Percentiles rank a stretch among this genome's conserved stretches.
phyloP scores from a whole-genome alignment of 2,113 vertebrate genomes.

The Passer montanus region DNA sequence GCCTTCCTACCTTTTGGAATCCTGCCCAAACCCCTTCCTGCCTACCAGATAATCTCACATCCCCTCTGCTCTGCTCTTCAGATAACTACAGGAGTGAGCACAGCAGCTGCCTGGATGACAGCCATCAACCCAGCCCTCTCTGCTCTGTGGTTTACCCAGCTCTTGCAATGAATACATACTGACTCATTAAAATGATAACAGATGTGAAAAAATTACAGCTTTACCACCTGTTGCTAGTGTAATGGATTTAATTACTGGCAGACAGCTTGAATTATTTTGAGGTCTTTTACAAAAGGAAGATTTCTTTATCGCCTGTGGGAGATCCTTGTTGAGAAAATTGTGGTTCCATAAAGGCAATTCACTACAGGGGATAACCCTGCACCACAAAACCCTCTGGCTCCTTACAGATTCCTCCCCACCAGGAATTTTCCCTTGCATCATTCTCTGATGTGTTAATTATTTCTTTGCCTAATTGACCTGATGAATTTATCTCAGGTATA shows the following conservation, averaged over 20 bases:
- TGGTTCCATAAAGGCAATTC: background rate
- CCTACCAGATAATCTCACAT: background rate
- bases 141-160: background rate
- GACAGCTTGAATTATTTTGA: slow-evolving; percentile 38
- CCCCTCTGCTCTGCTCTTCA: background rate
- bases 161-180: background rate
- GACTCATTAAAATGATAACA: slow-evolving; percentile 30
- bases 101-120: background rate
- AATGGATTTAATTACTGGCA: slow-evolving; percentile 55
- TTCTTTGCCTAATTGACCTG: background rate
- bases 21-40: background rate
- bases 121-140: background rate
- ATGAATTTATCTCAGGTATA: background rate
- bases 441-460: background rate
- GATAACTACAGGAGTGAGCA: background rate
- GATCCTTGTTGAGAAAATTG: background rate
- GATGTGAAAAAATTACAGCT: slow-evolving; percentile 42
- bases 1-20: background rate
- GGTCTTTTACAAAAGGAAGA: slow-evolving; percentile 9
- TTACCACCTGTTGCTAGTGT: slow-evolving; percentile 35
- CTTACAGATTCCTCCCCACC: background rate
- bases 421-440: background rate
- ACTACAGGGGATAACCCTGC: background rate
- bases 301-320: background rate
- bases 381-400: background rate